These are phyloP conservation scores for Dione juno DNA, from an alignment of 2,888 invertebrate genomes.

Conservation along the genomic window DNA sequence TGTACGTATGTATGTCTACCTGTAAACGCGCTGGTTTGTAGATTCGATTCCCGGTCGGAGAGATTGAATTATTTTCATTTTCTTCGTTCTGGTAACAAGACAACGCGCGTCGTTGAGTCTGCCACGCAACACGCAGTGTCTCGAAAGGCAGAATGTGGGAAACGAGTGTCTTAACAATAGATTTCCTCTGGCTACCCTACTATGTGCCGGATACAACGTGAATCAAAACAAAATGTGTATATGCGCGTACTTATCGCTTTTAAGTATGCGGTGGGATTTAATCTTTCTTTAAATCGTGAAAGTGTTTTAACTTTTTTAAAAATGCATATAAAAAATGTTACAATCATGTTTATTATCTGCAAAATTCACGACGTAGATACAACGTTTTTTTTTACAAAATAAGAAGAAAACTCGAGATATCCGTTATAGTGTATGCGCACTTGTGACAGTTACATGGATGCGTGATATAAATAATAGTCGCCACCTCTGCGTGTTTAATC, in stretches of 20 bases:
- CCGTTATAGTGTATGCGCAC: constrained; percentile 56
- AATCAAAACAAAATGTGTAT: too few species aligned
- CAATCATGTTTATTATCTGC: constrained; percentile 21
- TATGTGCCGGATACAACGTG: too few species aligned
- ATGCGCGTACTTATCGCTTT: neutral
- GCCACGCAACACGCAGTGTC: too few species aligned
- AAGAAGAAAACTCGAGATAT: constrained; percentile 51
- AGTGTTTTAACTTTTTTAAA: constrained; percentile 28
- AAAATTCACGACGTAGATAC: neutral
- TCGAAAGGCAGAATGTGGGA: too few species aligned
- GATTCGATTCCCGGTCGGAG: too few species aligned
- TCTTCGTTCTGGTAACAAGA: too few species aligned
- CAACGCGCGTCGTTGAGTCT: too few species aligned
- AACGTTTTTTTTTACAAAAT: neutral
- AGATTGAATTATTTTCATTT: too few species aligned
- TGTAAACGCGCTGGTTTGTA: too few species aligned
- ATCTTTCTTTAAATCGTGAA: constrained; percentile 26
- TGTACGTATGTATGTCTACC: too few species aligned
- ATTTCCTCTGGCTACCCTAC: too few species aligned
- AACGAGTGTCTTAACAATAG: too few species aligned
- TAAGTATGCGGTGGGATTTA: neutral
- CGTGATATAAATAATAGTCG: constrained; percentile 57
- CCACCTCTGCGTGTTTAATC: constrained; percentile 55
- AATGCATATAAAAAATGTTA: constrained; percentile 31
- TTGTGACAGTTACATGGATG: constrained; percentile 58